Conservation (phyloP, 2,888 invertebrate species). For the Lagria hirta region DNA sequence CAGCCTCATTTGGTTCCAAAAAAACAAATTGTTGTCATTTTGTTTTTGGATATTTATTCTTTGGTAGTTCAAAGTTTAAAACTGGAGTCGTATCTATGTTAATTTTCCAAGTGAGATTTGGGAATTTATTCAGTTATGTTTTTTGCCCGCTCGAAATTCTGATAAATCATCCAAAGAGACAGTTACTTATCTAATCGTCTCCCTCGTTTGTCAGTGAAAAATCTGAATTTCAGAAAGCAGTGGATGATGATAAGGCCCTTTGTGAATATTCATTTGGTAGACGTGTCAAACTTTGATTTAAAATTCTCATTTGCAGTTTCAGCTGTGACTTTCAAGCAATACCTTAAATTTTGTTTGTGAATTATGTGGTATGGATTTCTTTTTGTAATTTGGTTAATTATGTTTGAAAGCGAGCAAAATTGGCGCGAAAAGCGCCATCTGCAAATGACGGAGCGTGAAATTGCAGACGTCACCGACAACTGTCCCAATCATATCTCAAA, state of each 20-base stretch:
- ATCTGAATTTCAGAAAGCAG: slow-evolving; percentile 21
- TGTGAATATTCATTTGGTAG: slow-evolving; percentile 23
- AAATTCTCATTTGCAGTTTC: slow-evolving; percentile 19
- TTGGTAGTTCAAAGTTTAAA: too few relatives aligned
- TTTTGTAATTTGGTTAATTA: slow-evolving; percentile 16
- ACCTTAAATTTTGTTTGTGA: neutral
- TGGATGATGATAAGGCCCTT: slow-evolving; percentile 18
- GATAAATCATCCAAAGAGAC: slow-evolving; percentile 17
- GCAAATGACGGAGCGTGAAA: slow-evolving; percentile 16
- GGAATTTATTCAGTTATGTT: too few relatives aligned
- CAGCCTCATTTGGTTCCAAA: too few relatives aligned
- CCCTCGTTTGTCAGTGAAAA: slow-evolving; percentile 23
- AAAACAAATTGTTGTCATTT: too few relatives aligned
- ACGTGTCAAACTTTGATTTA: slow-evolving; percentile 18
- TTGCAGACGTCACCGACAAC: slow-evolving; percentile 14
- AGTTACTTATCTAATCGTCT: slow-evolving; percentile 24
- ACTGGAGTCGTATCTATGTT: too few relatives aligned
- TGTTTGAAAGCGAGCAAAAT: slow-evolving; percentile 15
- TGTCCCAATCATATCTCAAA: slow-evolving; percentile 8
- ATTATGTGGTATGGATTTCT: slow-evolving; percentile 9
- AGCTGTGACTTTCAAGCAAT: slow-evolving; percentile 11
- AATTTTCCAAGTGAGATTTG: too few relatives aligned
- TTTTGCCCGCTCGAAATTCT: too few relatives aligned
- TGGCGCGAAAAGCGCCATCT: slow-evolving; percentile 18
- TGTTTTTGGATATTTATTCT: too few relatives aligned